Conservation (phyloP, 2,113 vertebrate genomes). For the Perca schrenkii region DNA sequence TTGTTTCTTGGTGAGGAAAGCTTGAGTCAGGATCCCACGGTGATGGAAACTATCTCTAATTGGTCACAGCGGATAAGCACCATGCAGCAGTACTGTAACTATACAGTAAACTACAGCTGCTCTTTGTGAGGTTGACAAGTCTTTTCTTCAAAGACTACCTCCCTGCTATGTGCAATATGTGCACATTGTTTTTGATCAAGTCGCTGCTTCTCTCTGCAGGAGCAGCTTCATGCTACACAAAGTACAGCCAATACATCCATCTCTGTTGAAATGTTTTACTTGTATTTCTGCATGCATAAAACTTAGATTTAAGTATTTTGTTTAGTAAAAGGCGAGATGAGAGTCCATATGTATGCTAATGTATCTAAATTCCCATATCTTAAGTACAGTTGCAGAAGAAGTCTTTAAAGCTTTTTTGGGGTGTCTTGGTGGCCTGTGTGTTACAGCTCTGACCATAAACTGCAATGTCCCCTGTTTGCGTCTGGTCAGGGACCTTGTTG, state of each 20-base stretch:
- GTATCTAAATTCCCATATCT: not conserved
- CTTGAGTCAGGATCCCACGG: conserved; percentile 54
- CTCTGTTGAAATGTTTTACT: conserved; percentile 1
- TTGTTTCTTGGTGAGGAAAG: conserved; percentile 52
- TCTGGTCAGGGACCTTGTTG: not conserved
- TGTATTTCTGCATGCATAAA: conserved; percentile 13
- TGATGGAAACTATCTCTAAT: conserved; percentile 69
- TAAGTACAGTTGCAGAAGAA: not conserved
- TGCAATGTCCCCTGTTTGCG: not conserved
- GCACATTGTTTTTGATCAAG: conserved; percentile 39
- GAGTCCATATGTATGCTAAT: not conserved
- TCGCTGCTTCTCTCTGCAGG: not conserved
- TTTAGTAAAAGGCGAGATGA: not conserved
- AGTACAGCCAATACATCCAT: not conserved
- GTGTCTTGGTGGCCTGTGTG: not conserved
- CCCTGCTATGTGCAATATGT: conserved; percentile 7
- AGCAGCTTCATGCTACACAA: not conserved
- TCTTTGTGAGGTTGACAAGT: conserved; percentile 58
- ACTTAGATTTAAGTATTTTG: not conserved
- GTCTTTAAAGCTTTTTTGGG: not conserved
- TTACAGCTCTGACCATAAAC: not conserved
- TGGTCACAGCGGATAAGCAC: conserved; percentile 64
- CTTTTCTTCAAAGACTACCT: conserved; percentile 48
- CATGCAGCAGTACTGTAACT: conserved; percentile 35
- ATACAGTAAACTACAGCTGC: conserved; percentile 43